Conservation (phyloP, 2,797 vertebrate species). For the Betta splendens region DNA sequence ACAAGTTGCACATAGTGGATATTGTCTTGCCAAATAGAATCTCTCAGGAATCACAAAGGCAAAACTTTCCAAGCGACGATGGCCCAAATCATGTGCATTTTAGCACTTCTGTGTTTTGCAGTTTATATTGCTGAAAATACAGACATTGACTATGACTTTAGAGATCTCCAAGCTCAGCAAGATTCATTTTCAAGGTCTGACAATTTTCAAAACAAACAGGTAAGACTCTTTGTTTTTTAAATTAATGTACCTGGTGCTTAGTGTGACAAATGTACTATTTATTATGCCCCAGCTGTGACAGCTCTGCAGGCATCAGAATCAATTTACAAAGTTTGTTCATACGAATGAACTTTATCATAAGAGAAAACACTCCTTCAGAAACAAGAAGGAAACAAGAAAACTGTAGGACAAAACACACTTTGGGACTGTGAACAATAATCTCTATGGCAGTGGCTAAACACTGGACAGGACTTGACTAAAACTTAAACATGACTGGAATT, state of each 20-base stretch:
- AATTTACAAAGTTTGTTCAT: background rate
- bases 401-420: too few relatives aligned
- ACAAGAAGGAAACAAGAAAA: too few relatives aligned
- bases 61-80: conserved; percentile 27
- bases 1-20: conserved; percentile 1
- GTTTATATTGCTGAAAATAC: conserved; percentile 17
- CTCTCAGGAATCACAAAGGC: conserved; percentile 2
- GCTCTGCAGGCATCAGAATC: too few relatives aligned
- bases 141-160: background rate
- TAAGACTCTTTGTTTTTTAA: conserved; percentile 34
- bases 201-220: conserved; percentile 39
- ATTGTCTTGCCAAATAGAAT: background rate
- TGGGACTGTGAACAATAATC: too few relatives aligned
- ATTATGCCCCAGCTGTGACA: too few relatives aligned
- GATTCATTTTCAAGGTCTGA: conserved; percentile 13
- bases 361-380: too few relatives aligned
- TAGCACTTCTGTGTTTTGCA: conserved; percentile 49
- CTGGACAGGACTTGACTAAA: too few relatives aligned
- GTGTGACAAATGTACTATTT: background rate
- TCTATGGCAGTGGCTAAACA: too few relatives aligned
- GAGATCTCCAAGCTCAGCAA: conserved; percentile 37
- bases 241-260: background rate
- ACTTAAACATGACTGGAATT: too few relatives aligned
- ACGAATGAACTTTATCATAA: conserved; percentile 3
- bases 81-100: conserved; percentile 36